Evolutionary conservation across 1,140 invertebrate genomes (phyloP).

Genomic region (Pseudachorutes palmiensis): DNA sequence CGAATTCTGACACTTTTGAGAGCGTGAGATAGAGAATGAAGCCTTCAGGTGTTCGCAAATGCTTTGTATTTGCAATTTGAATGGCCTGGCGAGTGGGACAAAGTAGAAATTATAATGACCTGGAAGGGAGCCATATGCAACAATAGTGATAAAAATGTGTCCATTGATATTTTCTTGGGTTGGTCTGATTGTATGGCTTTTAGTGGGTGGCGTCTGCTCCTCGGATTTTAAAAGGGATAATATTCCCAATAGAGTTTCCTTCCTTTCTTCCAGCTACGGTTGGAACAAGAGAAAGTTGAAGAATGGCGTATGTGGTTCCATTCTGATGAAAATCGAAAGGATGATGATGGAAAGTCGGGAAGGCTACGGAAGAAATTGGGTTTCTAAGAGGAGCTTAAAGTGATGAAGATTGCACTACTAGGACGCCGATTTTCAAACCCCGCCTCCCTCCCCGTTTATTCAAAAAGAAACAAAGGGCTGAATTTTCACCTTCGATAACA

Average conservation of each 20-base stretch:
- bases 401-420: not conserved
- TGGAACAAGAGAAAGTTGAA: too few species aligned
- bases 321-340: not conserved
- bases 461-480: too few species aligned
- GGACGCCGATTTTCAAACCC: too few species aligned
- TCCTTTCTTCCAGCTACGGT: not conserved
- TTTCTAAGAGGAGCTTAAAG: not conserved
- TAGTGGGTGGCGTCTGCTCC: not conserved
- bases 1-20: too few species aligned
- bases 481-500: too few species aligned
- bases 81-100: too few species aligned
- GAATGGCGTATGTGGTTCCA: too few species aligned
- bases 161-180: not conserved
- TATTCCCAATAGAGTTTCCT: not conserved
- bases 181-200: not conserved
- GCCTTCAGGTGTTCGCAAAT: too few species aligned
- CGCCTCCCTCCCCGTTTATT: too few species aligned
- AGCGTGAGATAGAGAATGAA: too few species aligned
- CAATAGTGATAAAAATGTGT: not conserved
- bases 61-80: too few species aligned
- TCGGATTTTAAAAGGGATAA: not conserved
- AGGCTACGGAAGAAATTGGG: not conserved
- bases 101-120: not conserved
- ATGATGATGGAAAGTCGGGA: not conserved
- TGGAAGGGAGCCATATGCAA: conserved; percentile 2